Percentiles rank a stretch among this genome's conserved stretches.
Conservation (phyloP, 1,140 invertebrate species). For the Euwallacea similis region DNA sequence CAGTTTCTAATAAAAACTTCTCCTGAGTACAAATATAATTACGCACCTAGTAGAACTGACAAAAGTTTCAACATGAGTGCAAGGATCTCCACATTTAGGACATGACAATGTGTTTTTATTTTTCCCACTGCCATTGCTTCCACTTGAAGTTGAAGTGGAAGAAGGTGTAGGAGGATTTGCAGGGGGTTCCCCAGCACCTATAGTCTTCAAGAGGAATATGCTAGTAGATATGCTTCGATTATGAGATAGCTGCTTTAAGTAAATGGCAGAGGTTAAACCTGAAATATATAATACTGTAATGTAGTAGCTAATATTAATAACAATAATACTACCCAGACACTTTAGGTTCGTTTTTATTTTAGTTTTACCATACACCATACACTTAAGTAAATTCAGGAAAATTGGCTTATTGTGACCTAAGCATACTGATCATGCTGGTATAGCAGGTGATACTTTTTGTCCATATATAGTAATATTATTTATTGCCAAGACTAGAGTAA, state of each 20-base stretch:
- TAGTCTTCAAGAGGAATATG: constrained; percentile 46
- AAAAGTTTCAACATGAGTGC: constrained; percentile 95
- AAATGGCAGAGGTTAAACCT: constrained; percentile 46
- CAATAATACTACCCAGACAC: too few species aligned
- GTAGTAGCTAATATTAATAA: too few species aligned
- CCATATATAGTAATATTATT: too few species aligned
- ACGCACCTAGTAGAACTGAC: constrained; percentile 79
- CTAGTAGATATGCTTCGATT: constrained; percentile 44
- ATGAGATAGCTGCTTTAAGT: constrained; percentile 37
- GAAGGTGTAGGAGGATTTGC: constrained; percentile 34
- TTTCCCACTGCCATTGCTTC: constrained; percentile 48
- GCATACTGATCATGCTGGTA: too few species aligned
- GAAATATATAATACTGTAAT: neutral
- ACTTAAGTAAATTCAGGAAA: too few species aligned
- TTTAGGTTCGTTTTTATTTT: too few species aligned
- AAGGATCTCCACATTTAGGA: constrained; percentile 94
- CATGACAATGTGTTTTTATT: constrained; percentile 75
- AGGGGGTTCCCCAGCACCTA: constrained; percentile 48
- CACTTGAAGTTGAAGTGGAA: constrained; percentile 40
- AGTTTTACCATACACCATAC: too few species aligned
- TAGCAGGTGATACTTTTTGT: too few species aligned
- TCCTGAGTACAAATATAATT: neutral
- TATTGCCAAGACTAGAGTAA: too few species aligned
- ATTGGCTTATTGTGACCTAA: too few species aligned
- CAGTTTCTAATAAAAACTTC: too few species aligned